A percentile compares a stretch with the other conserved stretches of the same genome.
Evolutionary conservation across 1,140 invertebrate genomes (phyloP).

Genomic region (Drusus annulatus): DNA sequence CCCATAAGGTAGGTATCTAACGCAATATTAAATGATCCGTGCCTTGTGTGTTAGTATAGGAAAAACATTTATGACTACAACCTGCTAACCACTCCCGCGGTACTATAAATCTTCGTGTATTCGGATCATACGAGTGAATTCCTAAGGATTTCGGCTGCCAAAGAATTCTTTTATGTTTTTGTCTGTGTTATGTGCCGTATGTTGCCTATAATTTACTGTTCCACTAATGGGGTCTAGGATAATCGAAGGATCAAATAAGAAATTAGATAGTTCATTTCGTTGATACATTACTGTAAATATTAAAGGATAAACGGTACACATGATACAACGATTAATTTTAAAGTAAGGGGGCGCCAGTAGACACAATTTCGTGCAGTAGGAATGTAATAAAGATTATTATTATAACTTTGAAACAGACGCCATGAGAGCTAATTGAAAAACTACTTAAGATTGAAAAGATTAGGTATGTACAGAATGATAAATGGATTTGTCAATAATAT

Average conservation of each 20-base stretch:
- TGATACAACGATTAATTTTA: too few species aligned
- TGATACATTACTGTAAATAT: conserved; percentile 4
- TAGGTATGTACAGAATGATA: too few species aligned
- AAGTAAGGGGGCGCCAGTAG: too few species aligned
- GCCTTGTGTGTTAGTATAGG: too few species aligned
- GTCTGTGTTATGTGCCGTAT: neutral
- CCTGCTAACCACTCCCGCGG: neutral
- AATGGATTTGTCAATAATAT: too few species aligned
- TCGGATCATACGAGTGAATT: conserved; percentile 11
- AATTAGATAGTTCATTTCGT: neutral
- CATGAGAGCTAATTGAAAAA: neutral
- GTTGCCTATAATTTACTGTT: conserved; percentile 32
- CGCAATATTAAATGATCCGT: too few species aligned
- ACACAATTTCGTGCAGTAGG: neutral
- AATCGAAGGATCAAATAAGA: conserved; percentile 3
- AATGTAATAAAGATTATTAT: conserved; percentile 1
- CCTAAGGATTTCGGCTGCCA: neutral
- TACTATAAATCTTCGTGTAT: conserved; percentile 17
- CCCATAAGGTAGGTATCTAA: too few species aligned
- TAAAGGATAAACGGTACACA: conserved; percentile 15
- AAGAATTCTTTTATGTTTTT: conserved; percentile 24
- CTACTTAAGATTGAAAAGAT: neutral
- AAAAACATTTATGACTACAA: too few species aligned
- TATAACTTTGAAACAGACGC: conserved; percentile 16
- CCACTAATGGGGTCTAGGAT: conserved; percentile 20